Percentiles rank a stretch among this genome's conserved stretches.
Conservation (phyloP, 1,140 invertebrate species). For the Ostrea edulis region DNA sequence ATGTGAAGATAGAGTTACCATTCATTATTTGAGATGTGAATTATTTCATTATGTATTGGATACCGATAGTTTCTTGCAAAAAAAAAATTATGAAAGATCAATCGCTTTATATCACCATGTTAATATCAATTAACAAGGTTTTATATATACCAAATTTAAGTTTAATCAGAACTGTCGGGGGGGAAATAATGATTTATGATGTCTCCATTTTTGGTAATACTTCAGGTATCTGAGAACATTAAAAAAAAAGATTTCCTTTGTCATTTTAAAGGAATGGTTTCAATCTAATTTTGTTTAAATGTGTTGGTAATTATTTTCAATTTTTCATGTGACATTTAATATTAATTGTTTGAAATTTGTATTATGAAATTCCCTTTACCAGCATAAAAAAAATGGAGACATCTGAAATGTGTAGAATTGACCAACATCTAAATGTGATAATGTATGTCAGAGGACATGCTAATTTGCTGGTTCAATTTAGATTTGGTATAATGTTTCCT, state of each 20-base stretch:
- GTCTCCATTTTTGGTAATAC: neutral
- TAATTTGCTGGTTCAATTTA: constrained; percentile 20
- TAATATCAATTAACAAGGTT: neutral
- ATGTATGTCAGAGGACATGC: neutral
- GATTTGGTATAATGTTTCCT: constrained; percentile 6
- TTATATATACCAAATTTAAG: constrained; percentile 24
- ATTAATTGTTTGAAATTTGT: neutral
- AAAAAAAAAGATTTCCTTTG: no score
- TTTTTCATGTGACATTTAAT: no score
- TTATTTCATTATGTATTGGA: neutral
- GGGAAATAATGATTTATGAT: neutral
- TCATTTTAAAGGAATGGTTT: neutral
- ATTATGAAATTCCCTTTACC: neutral
- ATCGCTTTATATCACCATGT: constrained; percentile 11
- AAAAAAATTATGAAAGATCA: neutral
- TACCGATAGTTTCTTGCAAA: neutral
- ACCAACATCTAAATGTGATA: neutral
- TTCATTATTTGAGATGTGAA: neutral
- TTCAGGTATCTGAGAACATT: no score
- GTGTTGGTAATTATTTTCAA: no score
- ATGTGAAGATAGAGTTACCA: no score
- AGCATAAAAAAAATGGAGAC: neutral
- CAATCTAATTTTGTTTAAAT: neutral
- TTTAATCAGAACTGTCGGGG: neutral
- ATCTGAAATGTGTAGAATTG: neutral